Percentiles rank a stretch among this genome's conserved stretches.
Evolutionary conservation across 1,140 invertebrate genomes (phyloP).

Genomic region (Pogonomyrmex barbatus): DNA sequence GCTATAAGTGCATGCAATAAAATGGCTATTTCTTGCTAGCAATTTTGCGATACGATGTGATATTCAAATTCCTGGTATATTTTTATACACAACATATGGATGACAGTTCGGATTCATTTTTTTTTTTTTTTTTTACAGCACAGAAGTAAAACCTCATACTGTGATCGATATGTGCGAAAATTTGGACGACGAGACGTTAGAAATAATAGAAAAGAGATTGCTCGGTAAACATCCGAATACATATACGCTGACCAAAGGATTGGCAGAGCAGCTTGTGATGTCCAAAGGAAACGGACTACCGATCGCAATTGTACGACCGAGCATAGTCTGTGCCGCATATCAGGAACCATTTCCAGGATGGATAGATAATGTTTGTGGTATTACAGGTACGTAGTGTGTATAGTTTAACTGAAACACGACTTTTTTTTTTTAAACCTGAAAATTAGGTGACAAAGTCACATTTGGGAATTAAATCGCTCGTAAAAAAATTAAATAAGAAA

Average conservation of each 20-base stretch:
- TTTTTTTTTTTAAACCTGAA: not conserved
- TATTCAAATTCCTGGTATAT: not conserved
- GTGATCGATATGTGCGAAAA: constrained; percentile 90
- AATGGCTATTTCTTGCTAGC: not conserved
- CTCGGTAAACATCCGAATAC: constrained; percentile 94
- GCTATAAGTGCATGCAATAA: constrained; percentile 11
- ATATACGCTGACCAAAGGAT: constrained; percentile 94
- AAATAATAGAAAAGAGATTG: constrained; percentile 89
- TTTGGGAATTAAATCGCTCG: not conserved
- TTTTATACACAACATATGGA: not conserved
- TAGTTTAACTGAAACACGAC: not conserved
- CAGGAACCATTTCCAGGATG: constrained; percentile 94
- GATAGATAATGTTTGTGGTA: constrained; percentile 98
- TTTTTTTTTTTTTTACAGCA: constrained; percentile 83
- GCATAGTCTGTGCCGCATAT: constrained; percentile 93
- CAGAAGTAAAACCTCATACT: constrained; percentile 89
- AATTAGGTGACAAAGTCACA: not conserved
- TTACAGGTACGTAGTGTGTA: constrained; percentile 83
- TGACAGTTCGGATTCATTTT: not conserved
- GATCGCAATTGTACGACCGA: constrained; percentile 95
- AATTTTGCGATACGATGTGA: not conserved
- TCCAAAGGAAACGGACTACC: constrained; percentile 90
- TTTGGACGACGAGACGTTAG: constrained; percentile 89
- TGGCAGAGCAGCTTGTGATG: constrained; percentile 92
- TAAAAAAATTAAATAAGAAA: not conserved